phyloP scores from a whole-genome alignment of 2,113 vertebrate genomes.

The Zonotrichia leucophrys region DNA sequence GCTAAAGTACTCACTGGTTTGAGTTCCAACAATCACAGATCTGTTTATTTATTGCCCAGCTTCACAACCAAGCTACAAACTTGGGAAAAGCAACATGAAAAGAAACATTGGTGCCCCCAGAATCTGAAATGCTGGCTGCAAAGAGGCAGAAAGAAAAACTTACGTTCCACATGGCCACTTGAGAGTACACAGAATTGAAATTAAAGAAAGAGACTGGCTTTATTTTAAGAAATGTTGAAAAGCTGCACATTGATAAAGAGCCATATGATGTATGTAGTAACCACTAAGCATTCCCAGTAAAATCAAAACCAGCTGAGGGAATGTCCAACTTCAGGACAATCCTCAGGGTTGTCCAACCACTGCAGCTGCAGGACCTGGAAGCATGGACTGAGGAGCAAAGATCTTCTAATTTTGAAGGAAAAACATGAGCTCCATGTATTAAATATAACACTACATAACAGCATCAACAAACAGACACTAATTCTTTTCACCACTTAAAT shows the following conservation, averaged over 20 bases:
- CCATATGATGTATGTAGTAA: fast-evolving
- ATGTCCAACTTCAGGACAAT: neutral
- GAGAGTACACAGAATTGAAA: neutral
- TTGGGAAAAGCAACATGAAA: neutral
- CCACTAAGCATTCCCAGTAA: neutral
- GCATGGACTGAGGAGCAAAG: fast-evolving
- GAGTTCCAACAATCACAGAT: conserved; percentile 40
- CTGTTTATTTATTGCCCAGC: neutral
- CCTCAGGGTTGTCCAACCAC: neutral
- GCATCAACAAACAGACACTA: neutral
- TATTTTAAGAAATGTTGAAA: neutral
- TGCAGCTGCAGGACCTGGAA: neutral
- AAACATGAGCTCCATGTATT: neutral
- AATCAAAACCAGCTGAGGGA: neutral
- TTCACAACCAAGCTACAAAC: neutral
- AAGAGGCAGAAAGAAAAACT: neutral
- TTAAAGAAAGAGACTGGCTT: neutral
- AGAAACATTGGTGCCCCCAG: fast-evolving
- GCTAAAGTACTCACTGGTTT: conserved; percentile 28
- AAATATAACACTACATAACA: neutral
- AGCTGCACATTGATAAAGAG: neutral
- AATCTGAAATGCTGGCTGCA: neutral
- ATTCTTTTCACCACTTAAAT: neutral
- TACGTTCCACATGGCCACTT: neutral
- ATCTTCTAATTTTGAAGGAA: neutral